phyloP scores from a whole-genome alignment of 2,113 vertebrate species.

The Aptenodytes forsteri region DNA sequence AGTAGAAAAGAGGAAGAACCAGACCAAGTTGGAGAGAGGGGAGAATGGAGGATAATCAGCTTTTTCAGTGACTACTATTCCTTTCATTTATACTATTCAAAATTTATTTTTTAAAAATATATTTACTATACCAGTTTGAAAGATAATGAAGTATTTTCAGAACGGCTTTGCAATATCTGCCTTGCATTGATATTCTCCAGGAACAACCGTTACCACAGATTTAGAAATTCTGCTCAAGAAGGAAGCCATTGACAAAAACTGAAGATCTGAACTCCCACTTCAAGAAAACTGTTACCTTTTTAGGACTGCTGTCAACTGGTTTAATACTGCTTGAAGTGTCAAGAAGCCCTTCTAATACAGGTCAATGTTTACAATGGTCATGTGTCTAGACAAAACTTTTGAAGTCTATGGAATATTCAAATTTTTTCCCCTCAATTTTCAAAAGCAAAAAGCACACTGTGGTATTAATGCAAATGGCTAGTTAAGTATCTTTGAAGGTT shows the following conservation, averaged over 20 bases:
- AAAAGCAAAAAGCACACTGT: background rate
- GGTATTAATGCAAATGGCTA: background rate
- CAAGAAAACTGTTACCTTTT: background rate
- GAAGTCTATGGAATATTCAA: background rate
- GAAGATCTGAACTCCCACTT: background rate
- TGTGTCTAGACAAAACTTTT: background rate
- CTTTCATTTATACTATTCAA: background rate
- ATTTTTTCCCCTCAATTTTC: fast-evolving
- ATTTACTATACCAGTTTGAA: background rate
- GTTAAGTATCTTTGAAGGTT: background rate
- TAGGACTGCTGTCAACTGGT: background rate
- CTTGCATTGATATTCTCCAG: background rate
- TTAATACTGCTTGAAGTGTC: background rate
- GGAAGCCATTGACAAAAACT: background rate
- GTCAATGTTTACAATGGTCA: background rate
- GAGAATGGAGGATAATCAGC: background rate
- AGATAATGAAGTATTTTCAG: background rate
- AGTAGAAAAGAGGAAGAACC: background rate
- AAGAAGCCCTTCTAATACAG: background rate
- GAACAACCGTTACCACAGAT: background rate
- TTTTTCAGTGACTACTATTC: background rate
- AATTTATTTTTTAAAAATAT: background rate
- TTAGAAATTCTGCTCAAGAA: background rate
- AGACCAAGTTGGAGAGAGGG: background rate
- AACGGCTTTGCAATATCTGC: background rate